Conservation (phyloP, 1,140 invertebrate genomes). For the Neodiprion pinetum region DNA sequence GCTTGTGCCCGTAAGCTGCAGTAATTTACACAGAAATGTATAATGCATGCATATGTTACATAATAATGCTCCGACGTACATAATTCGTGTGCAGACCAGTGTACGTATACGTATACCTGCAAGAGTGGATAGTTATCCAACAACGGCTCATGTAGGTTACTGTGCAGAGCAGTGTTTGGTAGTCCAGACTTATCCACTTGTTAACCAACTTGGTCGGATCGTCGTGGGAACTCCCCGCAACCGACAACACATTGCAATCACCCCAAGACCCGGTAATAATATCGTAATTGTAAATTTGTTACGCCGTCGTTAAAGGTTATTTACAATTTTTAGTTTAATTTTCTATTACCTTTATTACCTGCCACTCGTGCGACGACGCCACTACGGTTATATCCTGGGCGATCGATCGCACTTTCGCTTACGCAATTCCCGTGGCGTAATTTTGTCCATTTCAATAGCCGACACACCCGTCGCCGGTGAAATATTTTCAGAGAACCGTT, state of each 20-base stretch:
- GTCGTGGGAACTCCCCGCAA: slow-evolving; percentile 48
- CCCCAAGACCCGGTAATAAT: slow-evolving; percentile 47
- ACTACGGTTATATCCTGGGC: background rate
- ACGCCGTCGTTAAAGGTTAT: slow-evolving; percentile 55
- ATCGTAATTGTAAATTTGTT: slow-evolving; percentile 60
- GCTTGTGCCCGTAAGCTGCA: too few relatives aligned
- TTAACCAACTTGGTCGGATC: background rate
- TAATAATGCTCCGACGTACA: too few relatives aligned
- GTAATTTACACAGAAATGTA: too few relatives aligned
- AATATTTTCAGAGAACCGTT: background rate
- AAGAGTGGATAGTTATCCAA: background rate
- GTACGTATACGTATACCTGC: background rate
- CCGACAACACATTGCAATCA: slow-evolving; percentile 43
- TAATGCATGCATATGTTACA: too few relatives aligned
- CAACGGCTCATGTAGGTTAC: background rate
- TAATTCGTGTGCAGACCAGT: too few relatives aligned
- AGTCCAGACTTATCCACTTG: background rate
- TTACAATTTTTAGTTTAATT: slow-evolving; percentile 55
- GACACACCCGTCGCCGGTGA: background rate
- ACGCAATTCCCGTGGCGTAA: slow-evolving; percentile 3
- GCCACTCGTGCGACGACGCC: background rate
- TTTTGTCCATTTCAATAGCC: background rate
- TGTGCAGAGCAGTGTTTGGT: background rate
- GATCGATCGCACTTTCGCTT: slow-evolving; percentile 12
- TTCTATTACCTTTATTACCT: slow-evolving; percentile 42